phyloP scores from a whole-genome alignment of 2,888 invertebrate genomes.

The Odontomyia ornata region DNA sequence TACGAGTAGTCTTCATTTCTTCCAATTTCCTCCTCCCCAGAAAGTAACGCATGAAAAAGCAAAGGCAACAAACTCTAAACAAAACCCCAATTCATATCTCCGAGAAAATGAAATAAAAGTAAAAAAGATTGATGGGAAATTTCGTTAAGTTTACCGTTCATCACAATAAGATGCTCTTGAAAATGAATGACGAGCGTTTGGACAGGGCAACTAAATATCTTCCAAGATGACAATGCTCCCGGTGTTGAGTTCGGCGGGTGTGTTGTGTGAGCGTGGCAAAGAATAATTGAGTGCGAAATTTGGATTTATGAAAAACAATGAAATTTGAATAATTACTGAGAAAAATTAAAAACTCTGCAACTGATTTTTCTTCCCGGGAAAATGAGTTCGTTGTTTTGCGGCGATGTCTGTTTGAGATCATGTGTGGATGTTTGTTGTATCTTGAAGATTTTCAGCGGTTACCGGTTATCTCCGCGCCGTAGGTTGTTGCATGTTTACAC shows the following conservation, averaged over 20 bases:
- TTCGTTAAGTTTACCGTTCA: constrained; percentile 9
- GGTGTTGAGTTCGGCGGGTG: background rate
- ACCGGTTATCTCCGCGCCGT: background rate
- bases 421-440: background rate
- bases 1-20: too few relatives aligned
- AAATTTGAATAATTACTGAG: constrained; percentile 2
- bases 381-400: too few relatives aligned
- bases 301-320: background rate
- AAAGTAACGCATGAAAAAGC: background rate
- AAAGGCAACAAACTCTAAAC: background rate
- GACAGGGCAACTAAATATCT: too few relatives aligned
- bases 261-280: background rate
- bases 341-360: background rate
- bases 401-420: too few relatives aligned
- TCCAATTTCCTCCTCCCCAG: background rate
- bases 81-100: background rate
- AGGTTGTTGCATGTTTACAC: constrained; percentile 23
- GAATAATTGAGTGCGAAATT: background rate
- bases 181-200: background rate
- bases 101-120: background rate
- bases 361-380: background rate
- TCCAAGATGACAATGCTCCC: background rate
- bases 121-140: constrained; percentile 14
- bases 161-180: background rate
- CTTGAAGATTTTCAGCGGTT: background rate